phyloP scores from a whole-genome alignment of 2,113 vertebrate species.

The Tretioscincus oriximinensis region DNA sequence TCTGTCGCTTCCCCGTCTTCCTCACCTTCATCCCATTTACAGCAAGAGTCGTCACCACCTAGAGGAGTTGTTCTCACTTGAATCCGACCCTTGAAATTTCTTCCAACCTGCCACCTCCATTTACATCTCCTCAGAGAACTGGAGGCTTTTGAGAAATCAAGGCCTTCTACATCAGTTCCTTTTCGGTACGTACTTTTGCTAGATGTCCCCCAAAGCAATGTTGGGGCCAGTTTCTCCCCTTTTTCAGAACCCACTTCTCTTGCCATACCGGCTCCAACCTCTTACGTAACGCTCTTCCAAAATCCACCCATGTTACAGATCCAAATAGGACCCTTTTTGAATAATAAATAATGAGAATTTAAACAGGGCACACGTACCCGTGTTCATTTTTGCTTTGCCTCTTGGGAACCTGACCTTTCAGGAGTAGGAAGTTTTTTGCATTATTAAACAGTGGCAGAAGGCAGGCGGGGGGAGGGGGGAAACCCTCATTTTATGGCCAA shows the following conservation, averaged over 20 bases:
- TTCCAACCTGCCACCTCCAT: background rate
- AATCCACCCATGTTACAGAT: background rate
- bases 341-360: constrained; percentile 4
- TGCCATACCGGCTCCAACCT: background rate
- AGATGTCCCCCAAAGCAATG: background rate
- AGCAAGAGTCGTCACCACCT: too few relatives aligned
- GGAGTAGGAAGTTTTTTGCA: background rate
- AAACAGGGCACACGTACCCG: background rate
- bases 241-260: background rate
- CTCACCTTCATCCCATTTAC: too few relatives aligned
- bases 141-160: background rate
- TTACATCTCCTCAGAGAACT: background rate
- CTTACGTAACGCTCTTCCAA: too few relatives aligned
- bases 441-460: too few relatives aligned
- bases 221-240: too few relatives aligned
- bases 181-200: background rate
- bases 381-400: background rate
- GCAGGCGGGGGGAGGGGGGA: too few relatives aligned
- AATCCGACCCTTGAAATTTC: background rate
- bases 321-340: background rate
- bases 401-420: background rate
- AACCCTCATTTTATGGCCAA: background rate
- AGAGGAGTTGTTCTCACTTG: background rate
- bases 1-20: too few relatives aligned
- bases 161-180: background rate